phyloP scores from a whole-genome alignment of 1,140 invertebrate genomes.

The Magallana gigas region DNA sequence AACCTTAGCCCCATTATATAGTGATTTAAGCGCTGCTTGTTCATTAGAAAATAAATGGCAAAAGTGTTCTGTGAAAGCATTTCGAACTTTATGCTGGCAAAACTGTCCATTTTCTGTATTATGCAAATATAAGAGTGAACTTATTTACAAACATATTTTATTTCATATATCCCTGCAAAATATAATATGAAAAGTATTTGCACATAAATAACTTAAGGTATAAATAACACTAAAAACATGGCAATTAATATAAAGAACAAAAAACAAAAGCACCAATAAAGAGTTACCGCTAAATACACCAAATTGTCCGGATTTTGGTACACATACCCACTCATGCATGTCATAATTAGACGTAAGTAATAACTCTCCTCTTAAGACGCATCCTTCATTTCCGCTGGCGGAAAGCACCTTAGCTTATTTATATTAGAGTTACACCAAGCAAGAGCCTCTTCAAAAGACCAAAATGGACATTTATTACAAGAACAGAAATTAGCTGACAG shows the following conservation, averaged over 20 bases:
- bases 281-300: background rate
- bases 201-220: background rate
- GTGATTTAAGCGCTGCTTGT: too few species aligned
- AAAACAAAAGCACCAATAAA: conserved; percentile 4
- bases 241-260: conserved; percentile 1
- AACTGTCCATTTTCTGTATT: too few species aligned
- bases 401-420: conserved; percentile 6
- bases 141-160: conserved; percentile 27
- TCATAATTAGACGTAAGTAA: background rate
- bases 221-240: background rate
- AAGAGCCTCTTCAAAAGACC: background rate
- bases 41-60: too few species aligned
- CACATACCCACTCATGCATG: conserved; percentile 9
- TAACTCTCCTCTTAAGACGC: conserved; percentile 9
- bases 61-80: too few species aligned
- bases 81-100: too few species aligned
- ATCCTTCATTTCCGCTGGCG: background rate
- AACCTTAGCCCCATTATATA: too few species aligned
- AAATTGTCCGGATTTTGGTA: background rate
- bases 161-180: conserved; percentile 28
- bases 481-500: background rate
- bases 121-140: too few species aligned
- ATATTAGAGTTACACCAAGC: background rate
- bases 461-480: conserved; percentile 18
- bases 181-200: background rate